Evolutionary conservation across 2,797 vertebrate species (phyloP).

Genomic region (Coccyzus lansbergi): DNA sequence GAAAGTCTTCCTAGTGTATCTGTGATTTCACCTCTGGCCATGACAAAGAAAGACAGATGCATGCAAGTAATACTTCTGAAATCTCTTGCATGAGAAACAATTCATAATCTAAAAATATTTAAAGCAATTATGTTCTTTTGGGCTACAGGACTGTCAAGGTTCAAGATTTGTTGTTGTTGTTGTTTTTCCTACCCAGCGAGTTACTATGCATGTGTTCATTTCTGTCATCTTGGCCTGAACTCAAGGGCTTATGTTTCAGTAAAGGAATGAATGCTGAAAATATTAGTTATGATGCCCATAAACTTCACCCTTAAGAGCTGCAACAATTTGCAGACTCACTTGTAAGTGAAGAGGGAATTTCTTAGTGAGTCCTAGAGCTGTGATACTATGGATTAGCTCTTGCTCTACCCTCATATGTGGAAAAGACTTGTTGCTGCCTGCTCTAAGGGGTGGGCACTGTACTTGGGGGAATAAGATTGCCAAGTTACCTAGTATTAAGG

Average conservation of each 20-base stretch:
- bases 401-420: background rate
- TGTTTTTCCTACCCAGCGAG: background rate
- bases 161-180: background rate
- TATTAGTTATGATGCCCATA: slow-evolving; percentile 50
- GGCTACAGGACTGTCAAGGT: background rate
- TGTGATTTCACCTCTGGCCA: background rate
- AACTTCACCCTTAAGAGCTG: slow-evolving; percentile 46
- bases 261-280: slow-evolving; percentile 54
- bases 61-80: background rate
- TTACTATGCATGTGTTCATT: background rate
- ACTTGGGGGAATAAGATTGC: background rate
- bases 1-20: background rate
- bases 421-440: background rate
- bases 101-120: background rate
- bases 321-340: background rate
- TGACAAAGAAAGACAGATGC: background rate
- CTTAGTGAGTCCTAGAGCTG: background rate
- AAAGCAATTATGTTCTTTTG: background rate
- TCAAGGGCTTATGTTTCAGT: slow-evolving; percentile 40
- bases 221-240: slow-evolving; percentile 29
- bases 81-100: background rate
- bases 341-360: background rate
- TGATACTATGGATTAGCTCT: background rate
- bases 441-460: background rate
- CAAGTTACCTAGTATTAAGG: background rate